Conservation (phyloP, 2,888 invertebrate genomes). For the Trichogramma dendrolimi region DNA sequence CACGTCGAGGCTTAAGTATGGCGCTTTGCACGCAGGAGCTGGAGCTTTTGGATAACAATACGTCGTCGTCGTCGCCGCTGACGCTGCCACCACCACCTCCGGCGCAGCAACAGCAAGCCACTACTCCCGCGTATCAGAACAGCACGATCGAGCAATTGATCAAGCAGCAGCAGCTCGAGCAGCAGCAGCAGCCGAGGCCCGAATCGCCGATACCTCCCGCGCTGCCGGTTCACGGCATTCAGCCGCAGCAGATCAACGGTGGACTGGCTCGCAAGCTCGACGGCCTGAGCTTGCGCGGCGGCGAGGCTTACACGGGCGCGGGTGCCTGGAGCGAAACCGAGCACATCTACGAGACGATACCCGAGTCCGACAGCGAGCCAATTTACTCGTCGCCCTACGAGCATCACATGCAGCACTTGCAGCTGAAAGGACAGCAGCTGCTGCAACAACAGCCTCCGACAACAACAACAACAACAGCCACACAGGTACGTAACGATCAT, state of each 20-base stretch:
- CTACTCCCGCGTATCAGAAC: conserved; percentile 52
- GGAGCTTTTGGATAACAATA: too few relatives aligned
- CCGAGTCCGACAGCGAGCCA: conserved; percentile 62
- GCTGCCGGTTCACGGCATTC: conserved; percentile 40
- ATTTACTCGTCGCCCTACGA: conserved; percentile 65
- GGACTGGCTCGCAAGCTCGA: conserved; percentile 35
- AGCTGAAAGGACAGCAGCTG: conserved; percentile 17
- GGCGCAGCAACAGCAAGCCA: conserved; percentile 39
- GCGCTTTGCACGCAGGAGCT: too few relatives aligned
- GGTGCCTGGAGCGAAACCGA: conserved; percentile 55
- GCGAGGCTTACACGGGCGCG: conserved; percentile 42
- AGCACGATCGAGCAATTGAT: conserved; percentile 55
- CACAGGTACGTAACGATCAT: conserved; percentile 18
- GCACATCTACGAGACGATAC: conserved; percentile 66
- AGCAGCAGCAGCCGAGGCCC: conserved; percentile 29
- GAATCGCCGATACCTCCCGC: conserved; percentile 29
- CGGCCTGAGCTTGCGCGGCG: conserved; percentile 35
- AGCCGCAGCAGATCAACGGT: conserved; percentile 40
- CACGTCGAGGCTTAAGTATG: too few relatives aligned
- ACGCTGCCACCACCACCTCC: conserved; percentile 31
- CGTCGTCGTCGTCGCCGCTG: too few relatives aligned
- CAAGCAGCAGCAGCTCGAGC: conserved; percentile 45
- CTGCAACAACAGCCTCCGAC: conserved; percentile 9
- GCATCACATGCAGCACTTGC: conserved; percentile 38
- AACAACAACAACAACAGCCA: conserved; percentile 10